Evolutionary conservation across 2,797 vertebrate species (phyloP).

Genomic region (Podarcis siculus): DNA sequence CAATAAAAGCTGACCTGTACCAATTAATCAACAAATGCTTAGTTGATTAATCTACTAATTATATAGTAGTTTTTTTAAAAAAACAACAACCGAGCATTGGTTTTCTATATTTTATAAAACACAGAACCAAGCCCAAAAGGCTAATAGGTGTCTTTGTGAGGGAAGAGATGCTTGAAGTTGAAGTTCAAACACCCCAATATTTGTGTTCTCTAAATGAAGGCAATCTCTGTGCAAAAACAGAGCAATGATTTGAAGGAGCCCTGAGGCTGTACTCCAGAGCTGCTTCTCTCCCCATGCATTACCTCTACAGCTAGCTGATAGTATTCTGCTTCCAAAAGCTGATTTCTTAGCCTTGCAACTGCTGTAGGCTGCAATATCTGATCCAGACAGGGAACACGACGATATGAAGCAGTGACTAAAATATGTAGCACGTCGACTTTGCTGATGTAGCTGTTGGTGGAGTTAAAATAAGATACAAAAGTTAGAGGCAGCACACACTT

Average conservation of each 20-base stretch:
- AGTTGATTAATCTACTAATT: not conserved
- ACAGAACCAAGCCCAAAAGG: not conserved
- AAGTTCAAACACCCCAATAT: not conserved
- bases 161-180: not conserved
- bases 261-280: not conserved
- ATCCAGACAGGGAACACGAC: constrained; percentile 91
- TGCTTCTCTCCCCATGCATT: not conserved
- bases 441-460: constrained; percentile 89
- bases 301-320: constrained; percentile 98
- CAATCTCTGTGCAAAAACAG: not conserved
- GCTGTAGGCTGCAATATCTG: constrained; percentile 92
- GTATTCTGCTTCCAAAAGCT: constrained; percentile 92
- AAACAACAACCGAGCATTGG: not conserved
- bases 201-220: not conserved
- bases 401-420: constrained; percentile 92
- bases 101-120: not conserved
- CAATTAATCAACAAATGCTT: too few relatives aligned
- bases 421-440: constrained; percentile 97
- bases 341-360: constrained; percentile 91
- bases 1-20: not conserved
- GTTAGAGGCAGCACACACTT: not conserved
- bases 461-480: constrained; percentile 26
- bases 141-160: not conserved
- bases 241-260: not conserved
- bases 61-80: not conserved